Evolutionary conservation across 2,888 invertebrate species (phyloP), one percentile per base, ranked within the genome.

Genomic region (Synergus japonicus): DNA sequence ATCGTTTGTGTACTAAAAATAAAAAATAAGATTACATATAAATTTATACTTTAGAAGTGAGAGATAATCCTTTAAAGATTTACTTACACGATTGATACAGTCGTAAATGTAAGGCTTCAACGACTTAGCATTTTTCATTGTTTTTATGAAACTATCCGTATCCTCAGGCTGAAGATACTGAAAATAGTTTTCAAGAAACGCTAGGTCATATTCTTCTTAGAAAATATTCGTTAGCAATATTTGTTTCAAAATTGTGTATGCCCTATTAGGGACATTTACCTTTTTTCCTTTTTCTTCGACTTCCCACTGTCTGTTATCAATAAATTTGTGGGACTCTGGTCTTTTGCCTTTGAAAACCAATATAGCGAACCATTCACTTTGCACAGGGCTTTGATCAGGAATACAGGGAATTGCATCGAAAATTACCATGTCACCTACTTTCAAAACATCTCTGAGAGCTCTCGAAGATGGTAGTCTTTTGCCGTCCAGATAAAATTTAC

Each of bases 341-440:
- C 84, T 81, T 82, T 85, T 82, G 0, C 88, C 89, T 77, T 83
- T 85, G 79, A 85, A 88, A 5, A 85, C 87, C 49, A 85, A 81
- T 0, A 87, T 88, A 8, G 89, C 89, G 78, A 89, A 88, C 86
- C 87, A 89, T 2, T 81, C 29, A 77, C 87, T 87, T 4, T 82
- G 41, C 10, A 82, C 80, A 7, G 82, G 81, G 78, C 88, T 88
- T 79, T 88, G 89, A 37, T 81, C 82, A 2, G 85, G 78, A 9
- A 89, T 84, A 43, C 87, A 88, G 13, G 89, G 90, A 37, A 90
- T 83, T 7, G 89, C 89, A 78, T 90, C 89, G 54, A 88, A 88
- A 43, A 76, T 82, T 15, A 89, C 67, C 15, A 65, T 80, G 58
- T 87, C 85, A 10, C 81, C 81, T 1, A 82, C 22, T 4, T 66